Evolutionary conservation across 2,888 invertebrate species (phyloP), one percentile per base, ranked within the genome.

Genomic region (Epinotia bilunana): DNA sequence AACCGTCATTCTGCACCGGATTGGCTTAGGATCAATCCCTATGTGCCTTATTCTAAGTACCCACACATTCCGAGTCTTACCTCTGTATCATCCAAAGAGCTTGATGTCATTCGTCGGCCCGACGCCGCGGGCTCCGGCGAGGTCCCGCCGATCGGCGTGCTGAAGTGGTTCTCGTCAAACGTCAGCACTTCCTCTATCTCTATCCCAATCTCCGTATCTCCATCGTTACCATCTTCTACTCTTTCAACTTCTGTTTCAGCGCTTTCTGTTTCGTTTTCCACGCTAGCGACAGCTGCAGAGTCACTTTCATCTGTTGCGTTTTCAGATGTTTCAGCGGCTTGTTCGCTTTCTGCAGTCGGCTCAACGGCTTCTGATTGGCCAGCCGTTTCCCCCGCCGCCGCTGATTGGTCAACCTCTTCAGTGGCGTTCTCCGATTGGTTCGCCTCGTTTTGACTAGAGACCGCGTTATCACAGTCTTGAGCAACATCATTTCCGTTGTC

Each of bases 131-230:
- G 46, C 81, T 79, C 33, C 84, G 87, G 76, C 86, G 83, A 79
- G 83, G 79, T 78, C 80, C 84, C 43, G 91, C 87, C 91, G 16
- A 87, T 88, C 61, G 94, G 94, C 73, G 94, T 94, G 81, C 93
- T 94, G 83, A 94, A 94, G 84, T 94, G 94, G 81, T 94, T 94
- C 86, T 94, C 94, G 81, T 94, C 93, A 78, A 94, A 93, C 28
- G 91, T 93, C 81, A 93, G 78, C n/a, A 85, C 81, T 68, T 86
- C 87, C 20, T 85, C 84, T 13, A 79, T 77, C 76, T 72, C 76
- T 76, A 68, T 72, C 28, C 78, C 79, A 61, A 80, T 79, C 46
- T 81, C 80, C 9, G 77, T 80, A 60, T 77, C 79, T 33, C 74
- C 72, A 46, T 78, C 81, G n/a, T 80, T 80, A n/a, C 80, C 79